Base-by-base conservation (phyloP, 1,140 invertebrate species). In the Drosophila biarmipes region DNA sequence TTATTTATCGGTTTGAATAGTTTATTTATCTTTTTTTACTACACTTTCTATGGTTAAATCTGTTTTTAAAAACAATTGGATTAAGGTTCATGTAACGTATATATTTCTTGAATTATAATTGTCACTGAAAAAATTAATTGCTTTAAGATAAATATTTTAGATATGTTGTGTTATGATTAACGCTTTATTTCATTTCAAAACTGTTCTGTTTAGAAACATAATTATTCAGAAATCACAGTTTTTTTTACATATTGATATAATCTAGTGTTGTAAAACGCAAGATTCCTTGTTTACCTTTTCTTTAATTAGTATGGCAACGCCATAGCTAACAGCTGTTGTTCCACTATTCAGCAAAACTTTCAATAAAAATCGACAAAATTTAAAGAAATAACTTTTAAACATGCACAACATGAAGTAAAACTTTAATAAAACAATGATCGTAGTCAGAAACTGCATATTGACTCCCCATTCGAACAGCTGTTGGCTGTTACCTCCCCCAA, bases 401-500 rank as follows among this genome's bases (percentile, higher is more conserved):
- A 11, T 11, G 3, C 2, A 12, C 12, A 29, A 17, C n/a, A 43
- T 35, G 15, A 0, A 38, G 8, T 19, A 31, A 56, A 31, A 11
- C 35, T 8, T 6, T 19, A 29, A 6, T 31, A 1, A 14, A 17
- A 14, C 48, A 51, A 51, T 51, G 48, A 19, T 19, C 15, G n/a
- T n/a, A 4, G n/a, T 2, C 10, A 10, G 29, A n/a, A 40, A 29
- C 7, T 3, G 4, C 3, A 34, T 34, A 34, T 12, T 3, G n/a
- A 38, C 3, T 4, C 4, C 15, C 11, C 10, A 21, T 21, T 6
- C 21, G 12, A 59, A 42, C 75, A 78, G 68, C 72, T 66, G 72
- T 21, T 17, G 24, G 31, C 46, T 38, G 54, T 8, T 7, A 4
- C 14, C 24, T 17, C 15, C 29, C 37, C n/a, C 19, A 45, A 14